phyloP scores from a whole-genome alignment of 2,888 invertebrate genomes.

The Calameuta filiformis region DNA sequence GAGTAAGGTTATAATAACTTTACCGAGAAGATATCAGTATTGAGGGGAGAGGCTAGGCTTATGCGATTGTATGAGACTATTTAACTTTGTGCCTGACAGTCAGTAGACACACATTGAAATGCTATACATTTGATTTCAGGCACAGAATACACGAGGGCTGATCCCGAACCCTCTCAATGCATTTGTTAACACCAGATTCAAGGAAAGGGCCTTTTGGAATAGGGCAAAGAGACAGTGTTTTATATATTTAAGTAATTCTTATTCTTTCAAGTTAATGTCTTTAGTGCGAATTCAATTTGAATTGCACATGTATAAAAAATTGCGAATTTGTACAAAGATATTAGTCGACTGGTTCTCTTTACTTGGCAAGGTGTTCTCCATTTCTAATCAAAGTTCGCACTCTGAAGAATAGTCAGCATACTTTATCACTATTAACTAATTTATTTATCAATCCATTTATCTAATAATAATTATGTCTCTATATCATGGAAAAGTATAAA shows the following conservation, averaged over 20 bases:
- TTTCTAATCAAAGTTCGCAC: neutral
- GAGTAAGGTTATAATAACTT: neutral
- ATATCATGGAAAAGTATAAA: conserved; percentile 4
- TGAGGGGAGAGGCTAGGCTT: too few species aligned
- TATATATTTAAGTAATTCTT: neutral
- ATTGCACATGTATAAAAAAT: neutral
- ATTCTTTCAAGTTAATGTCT: neutral
- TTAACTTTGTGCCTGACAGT: too few species aligned
- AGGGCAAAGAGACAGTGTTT: neutral
- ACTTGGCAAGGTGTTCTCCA: neutral
- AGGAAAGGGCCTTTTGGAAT: neutral
- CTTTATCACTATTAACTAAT: neutral
- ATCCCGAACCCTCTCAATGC: too few species aligned
- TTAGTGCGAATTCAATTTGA: neutral
- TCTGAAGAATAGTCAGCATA: neutral
- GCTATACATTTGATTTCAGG: too few species aligned
- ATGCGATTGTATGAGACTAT: too few species aligned
- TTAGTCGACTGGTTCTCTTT: neutral
- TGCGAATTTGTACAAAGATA: too few species aligned
- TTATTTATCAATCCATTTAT: neutral
- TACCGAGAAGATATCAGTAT: too few species aligned
- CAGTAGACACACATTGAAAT: too few species aligned
- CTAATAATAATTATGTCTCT: neutral
- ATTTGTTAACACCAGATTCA: neutral
- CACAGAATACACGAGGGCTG: too few species aligned